Conservation (phyloP, 2,888 invertebrate species). For the Drosophila suboccidentalis region DNA sequence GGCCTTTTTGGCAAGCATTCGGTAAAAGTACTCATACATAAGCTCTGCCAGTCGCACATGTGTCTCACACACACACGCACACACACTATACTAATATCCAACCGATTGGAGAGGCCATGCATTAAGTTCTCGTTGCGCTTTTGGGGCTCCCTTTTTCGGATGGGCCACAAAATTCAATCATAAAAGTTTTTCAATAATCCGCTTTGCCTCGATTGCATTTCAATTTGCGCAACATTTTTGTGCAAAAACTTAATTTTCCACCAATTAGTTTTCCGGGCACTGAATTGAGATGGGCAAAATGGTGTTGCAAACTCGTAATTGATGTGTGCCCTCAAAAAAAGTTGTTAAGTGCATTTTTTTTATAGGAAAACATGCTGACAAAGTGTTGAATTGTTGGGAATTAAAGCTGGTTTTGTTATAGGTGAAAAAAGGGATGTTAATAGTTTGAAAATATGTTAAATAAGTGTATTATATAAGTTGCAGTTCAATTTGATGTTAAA, state of each 20-base stretch:
- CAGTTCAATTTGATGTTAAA: not conserved
- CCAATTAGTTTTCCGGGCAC: conserved; percentile 79
- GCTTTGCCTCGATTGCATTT: conserved; percentile 82
- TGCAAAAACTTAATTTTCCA: conserved; percentile 84
- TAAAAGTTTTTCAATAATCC: conserved; percentile 83
- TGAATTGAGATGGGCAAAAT: conserved; percentile 9
- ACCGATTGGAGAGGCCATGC: conserved; percentile 31
- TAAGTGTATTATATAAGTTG: not conserved
- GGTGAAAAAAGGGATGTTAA: too few species aligned
- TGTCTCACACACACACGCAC: conserved; percentile 42
- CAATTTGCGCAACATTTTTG: conserved; percentile 81
- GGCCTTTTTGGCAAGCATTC: conserved; percentile 67
- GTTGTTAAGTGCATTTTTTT: conserved; percentile 5
- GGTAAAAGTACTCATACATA: conserved; percentile 65
- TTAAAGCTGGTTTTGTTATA: not conserved
- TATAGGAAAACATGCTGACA: not conserved
- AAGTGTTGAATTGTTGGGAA: not conserved
- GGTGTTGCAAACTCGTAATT: conserved; percentile 53
- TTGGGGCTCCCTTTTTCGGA: conserved; percentile 41
- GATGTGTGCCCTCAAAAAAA: conserved; percentile 54
- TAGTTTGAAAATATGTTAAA: too few species aligned
- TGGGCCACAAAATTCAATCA: conserved; percentile 78
- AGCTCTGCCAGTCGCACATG: conserved; percentile 76
- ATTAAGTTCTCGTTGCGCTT: conserved; percentile 71
- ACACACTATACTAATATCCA: conserved; percentile 5